Evolutionary conservation across 2,797 vertebrate species (phyloP).

Genomic region (Fistularia commersonii): DNA sequence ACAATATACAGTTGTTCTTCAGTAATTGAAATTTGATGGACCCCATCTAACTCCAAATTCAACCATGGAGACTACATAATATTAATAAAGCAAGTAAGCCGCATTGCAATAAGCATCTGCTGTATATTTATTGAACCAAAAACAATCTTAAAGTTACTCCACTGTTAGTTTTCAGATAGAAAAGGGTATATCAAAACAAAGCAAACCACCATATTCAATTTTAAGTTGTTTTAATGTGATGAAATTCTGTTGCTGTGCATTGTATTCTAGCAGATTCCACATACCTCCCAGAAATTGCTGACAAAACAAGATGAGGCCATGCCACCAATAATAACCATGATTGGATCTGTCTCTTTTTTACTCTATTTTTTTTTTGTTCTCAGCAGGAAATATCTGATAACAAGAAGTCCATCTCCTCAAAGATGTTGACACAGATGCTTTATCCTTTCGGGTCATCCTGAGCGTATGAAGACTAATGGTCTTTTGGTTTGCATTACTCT

Average conservation of each 20-base stretch:
- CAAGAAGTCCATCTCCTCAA: conserved; percentile 44
- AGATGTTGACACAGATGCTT: conserved; percentile 51
- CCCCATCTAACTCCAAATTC: no score
- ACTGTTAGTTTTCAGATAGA: no score
- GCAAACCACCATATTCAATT: no score
- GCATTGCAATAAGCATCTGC: no score
- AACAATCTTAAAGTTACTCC: no score
- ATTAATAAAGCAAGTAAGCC: no score
- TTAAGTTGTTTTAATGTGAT: no score
- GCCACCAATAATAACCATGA: conserved; percentile 39
- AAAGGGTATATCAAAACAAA: no score
- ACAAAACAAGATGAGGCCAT: conserved; percentile 29
- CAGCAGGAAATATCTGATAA: conserved; percentile 48
- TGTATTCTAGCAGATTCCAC: conserved; percentile 15
- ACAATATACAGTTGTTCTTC: no score
- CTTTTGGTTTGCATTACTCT: conserved; percentile 11
- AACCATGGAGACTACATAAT: no score
- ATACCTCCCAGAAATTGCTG: conserved; percentile 34
- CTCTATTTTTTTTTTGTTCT: conserved; percentile 45
- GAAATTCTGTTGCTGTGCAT: neutral
- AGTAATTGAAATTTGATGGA: no score
- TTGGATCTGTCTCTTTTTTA: conserved; percentile 23
- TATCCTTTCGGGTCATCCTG: conserved; percentile 49
- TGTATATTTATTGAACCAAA: no score
- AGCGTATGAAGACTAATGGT: conserved; percentile 25